Percentiles rank a stretch among this genome's conserved stretches.
Evolutionary conservation across 2,113 vertebrate genomes (phyloP).

Genomic region (Microtus pennsylvanicus): DNA sequence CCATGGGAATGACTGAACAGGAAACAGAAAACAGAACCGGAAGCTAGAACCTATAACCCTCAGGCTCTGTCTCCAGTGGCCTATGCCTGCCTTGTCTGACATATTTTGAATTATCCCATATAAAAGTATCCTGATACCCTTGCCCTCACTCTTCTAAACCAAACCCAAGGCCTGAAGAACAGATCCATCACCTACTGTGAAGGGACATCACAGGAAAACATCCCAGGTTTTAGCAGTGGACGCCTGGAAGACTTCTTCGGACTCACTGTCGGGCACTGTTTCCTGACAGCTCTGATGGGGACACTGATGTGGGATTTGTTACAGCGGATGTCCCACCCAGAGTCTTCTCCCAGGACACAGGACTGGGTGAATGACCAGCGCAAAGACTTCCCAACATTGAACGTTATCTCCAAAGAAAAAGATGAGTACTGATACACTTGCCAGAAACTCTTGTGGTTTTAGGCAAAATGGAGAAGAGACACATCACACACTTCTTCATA

Average conservation of each 20-base stretch:
- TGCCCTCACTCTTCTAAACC: neutral
- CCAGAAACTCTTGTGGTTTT: neutral
- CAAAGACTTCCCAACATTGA: slow-evolving; percentile 31
- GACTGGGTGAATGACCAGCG: neutral
- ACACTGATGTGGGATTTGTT: neutral
- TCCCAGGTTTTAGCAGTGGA: slow-evolving; percentile 7
- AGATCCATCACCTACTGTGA: neutral
- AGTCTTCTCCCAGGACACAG: neutral
- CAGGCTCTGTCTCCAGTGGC: neutral
- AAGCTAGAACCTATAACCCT: neutral
- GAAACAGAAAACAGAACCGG: neutral
- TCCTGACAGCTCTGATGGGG: neutral
- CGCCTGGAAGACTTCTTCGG: neutral
- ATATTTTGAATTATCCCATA: neutral
- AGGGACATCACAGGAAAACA: neutral
- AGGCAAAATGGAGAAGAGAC: neutral
- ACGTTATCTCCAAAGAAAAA: neutral
- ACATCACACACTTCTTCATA: neutral
- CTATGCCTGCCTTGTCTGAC: neutral
- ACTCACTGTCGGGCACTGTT: neutral
- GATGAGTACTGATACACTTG: accelerated
- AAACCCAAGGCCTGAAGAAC: neutral
- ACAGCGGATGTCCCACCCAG: accelerated
- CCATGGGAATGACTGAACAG: neutral
- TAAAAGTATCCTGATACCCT: neutral